Evolutionary conservation across 2,888 invertebrate species (phyloP).

Genomic region (Pelosia muscerda): DNA sequence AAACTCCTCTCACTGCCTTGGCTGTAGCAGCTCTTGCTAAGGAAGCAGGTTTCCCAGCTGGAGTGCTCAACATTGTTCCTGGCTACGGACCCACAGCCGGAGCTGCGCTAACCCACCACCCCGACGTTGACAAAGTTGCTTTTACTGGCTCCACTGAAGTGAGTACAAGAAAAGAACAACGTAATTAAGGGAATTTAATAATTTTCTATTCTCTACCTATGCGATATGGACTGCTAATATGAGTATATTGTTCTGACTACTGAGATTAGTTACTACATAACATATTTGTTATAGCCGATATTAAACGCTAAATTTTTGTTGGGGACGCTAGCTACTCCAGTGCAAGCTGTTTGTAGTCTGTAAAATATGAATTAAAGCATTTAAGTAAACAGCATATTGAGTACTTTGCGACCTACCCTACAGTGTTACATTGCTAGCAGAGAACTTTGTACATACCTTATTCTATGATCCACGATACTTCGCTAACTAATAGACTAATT

Average conservation of each 20-base stretch:
- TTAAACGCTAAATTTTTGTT: not conserved
- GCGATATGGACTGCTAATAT: not conserved
- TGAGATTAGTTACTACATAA: not conserved
- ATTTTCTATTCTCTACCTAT: not conserved
- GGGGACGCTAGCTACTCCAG: not conserved
- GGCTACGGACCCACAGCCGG: slow-evolving; percentile 94
- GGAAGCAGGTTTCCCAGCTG: slow-evolving; percentile 96
- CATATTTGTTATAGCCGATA: too few species aligned
- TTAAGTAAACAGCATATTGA: too few species aligned
- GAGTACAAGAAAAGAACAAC: slow-evolving; percentile 10
- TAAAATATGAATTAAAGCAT: too few species aligned
- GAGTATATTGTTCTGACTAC: too few species aligned
- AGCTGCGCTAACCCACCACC: slow-evolving; percentile 91
- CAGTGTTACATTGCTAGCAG: too few species aligned
- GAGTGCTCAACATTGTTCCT: slow-evolving; percentile 96
- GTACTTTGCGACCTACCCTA: too few species aligned
- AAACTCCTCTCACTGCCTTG: slow-evolving; percentile 96
- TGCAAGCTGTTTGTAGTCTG: too few species aligned
- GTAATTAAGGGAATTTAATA: not conserved
- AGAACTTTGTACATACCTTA: too few species aligned
- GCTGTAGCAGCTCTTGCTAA: slow-evolving; percentile 94
- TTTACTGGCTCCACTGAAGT: slow-evolving; percentile 88
- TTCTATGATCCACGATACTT: too few species aligned
- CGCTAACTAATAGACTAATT: not conserved
- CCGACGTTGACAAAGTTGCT: slow-evolving; percentile 94